Evolutionary conservation across 2,888 invertebrate species (phyloP).

Genomic region (Empis stercorea): DNA sequence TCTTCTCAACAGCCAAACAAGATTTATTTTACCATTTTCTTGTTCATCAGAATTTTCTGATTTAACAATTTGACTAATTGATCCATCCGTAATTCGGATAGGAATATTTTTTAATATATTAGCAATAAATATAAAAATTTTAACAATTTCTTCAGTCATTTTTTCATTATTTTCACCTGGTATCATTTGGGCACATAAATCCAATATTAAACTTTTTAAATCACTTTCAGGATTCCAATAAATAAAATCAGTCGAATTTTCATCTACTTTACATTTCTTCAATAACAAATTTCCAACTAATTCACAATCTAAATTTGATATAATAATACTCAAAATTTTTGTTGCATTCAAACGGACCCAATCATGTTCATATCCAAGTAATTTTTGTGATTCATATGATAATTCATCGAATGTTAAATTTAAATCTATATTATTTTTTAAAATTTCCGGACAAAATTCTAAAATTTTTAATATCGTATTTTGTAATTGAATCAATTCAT

Average conservation of each 20-base stretch:
- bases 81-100: constrained; percentile 10
- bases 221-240: constrained; percentile 47
- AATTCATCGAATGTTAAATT: constrained; percentile 40
- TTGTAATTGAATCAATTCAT: constrained; percentile 60
- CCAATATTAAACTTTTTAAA: constrained; percentile 54
- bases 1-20: constrained; percentile 62
- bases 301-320: constrained; percentile 49
- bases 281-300: constrained; percentile 41
- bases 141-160: constrained; percentile 57
- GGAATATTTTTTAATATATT: constrained; percentile 49
- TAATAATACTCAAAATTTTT: constrained; percentile 60
- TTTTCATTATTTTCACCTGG: constrained; percentile 53
- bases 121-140: constrained; percentile 55
- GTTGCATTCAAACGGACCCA: constrained; percentile 74
- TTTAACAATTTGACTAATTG: background rate
- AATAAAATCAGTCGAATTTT: constrained; percentile 40
- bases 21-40: constrained; percentile 38
- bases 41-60: background rate
- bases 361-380: constrained; percentile 68
- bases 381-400: constrained; percentile 52
- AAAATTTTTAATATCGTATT: constrained; percentile 58
- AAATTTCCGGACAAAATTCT: constrained; percentile 44
- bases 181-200: constrained; percentile 61
- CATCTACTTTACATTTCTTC: constrained; percentile 19
- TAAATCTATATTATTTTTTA: constrained; percentile 37